Evolutionary conservation across 2,797 vertebrate species (phyloP).

Genomic region (Chaenodraco wilsoni): DNA sequence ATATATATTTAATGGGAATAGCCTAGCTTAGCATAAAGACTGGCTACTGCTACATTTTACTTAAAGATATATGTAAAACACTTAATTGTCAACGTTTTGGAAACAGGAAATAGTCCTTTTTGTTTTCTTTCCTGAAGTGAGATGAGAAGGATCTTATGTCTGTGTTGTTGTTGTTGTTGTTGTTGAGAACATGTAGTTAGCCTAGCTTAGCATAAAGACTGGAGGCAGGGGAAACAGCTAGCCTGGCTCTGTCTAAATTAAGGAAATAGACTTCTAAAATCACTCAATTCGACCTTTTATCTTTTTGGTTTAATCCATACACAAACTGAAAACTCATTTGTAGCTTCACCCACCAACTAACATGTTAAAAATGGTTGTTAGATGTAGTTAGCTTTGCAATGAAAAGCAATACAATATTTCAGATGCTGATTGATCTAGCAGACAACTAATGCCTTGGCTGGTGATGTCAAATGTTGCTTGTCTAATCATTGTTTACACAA

Average conservation of each 20-base stretch:
- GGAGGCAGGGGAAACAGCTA: background rate
- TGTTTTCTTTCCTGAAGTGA: background rate
- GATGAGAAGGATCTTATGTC: background rate
- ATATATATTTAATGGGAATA: no score
- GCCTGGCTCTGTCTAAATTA: background rate
- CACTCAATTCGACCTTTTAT: background rate
- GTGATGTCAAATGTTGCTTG: no score
- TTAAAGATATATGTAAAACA: no score
- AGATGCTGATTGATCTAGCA: no score
- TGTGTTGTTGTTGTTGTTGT: background rate
- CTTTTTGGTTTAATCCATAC: background rate
- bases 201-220: background rate
- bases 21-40: no score
- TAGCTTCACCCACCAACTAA: background rate
- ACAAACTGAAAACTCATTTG: background rate
- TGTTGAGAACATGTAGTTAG: background rate
- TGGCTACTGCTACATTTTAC: no score
- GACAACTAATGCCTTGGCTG: no score
- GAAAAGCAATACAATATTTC: no score
- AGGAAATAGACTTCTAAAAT: background rate
- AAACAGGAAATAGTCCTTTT: no score
- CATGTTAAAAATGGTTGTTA: background rate
- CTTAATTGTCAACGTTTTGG: no score
- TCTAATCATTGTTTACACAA: no score
- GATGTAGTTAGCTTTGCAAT: no score